These are phyloP conservation scores for Platichthys stellatus DNA, from an alignment of 2,113 vertebrate species.

Conservation along the genomic window DNA sequence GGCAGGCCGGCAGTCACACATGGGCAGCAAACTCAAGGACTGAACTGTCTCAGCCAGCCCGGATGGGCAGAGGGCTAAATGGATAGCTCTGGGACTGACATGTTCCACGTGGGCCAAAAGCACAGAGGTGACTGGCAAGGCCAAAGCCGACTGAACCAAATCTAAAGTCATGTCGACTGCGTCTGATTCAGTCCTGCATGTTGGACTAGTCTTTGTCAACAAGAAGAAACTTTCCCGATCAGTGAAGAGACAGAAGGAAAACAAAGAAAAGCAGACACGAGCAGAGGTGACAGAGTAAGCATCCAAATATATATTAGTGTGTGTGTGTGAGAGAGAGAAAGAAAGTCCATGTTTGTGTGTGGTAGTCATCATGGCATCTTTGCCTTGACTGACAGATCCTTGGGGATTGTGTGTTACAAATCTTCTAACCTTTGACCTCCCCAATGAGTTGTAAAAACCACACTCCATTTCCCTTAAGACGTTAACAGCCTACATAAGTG, in stretches of 20 bases:
- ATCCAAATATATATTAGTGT: conserved; percentile 5
- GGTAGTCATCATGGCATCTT: conserved; percentile 24
- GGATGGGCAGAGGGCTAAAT: conserved; percentile 6
- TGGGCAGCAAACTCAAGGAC: conserved; percentile 23
- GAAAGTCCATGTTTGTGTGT: not conserved
- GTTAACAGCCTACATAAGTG: conserved; percentile 71
- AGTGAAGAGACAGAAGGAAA: not conserved
- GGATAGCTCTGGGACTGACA: not conserved
- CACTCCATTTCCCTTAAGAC: conserved; percentile 80
- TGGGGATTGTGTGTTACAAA: conserved; percentile 75
- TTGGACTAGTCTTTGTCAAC: not conserved
- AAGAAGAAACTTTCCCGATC: not conserved
- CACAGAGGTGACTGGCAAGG: conserved; percentile 24
- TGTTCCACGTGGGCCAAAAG: conserved; percentile 13
- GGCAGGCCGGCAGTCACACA: conserved; percentile 18
- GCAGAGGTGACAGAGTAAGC: conserved; percentile 12
- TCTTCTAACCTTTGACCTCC: conserved; percentile 78
- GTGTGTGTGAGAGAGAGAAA: not conserved
- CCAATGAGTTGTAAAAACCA: conserved; percentile 78
- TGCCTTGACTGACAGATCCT: conserved; percentile 70
- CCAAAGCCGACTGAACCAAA: not conserved
- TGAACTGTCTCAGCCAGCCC: not conserved
- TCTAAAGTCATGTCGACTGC: not conserved
- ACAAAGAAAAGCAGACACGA: not conserved
- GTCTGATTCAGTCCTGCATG: not conserved